Conservation (phyloP, 1,140 invertebrate genomes). For the Drosophila lowei region DNA sequence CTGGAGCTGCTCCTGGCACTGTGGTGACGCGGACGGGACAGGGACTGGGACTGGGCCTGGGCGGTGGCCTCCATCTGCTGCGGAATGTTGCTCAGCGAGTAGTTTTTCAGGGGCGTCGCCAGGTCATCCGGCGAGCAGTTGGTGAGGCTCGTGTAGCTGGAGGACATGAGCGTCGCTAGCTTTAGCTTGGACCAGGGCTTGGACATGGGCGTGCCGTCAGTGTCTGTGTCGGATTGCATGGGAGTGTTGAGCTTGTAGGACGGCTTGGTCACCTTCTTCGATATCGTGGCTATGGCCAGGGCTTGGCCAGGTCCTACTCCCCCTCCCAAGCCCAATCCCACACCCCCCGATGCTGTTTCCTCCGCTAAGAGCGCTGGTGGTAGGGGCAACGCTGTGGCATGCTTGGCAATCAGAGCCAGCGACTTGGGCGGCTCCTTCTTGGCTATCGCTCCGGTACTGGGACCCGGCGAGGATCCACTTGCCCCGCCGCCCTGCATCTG, state of each 20-base stretch:
- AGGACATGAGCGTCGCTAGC: conserved; percentile 77
- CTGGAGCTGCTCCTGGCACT: conserved; percentile 57
- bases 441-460: conserved; percentile 57
- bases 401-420: conserved; percentile 57
- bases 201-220: conserved; percentile 70
- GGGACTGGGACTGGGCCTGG: too few species aligned
- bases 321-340: neutral
- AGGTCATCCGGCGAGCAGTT: conserved; percentile 71
- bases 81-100: conserved; percentile 72
- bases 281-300: conserved; percentile 34
- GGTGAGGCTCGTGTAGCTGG: conserved; percentile 77
- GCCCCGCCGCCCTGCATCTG: conserved; percentile 56
- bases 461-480: conserved; percentile 4
- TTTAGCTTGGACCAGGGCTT: conserved; percentile 82
- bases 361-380: conserved; percentile 1
- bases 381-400: conserved; percentile 2
- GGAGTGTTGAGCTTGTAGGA: conserved; percentile 47
- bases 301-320: neutral
- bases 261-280: conserved; percentile 56
- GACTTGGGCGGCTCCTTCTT: conserved; percentile 75
- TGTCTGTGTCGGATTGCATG: conserved; percentile 69
- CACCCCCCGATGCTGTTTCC: neutral
- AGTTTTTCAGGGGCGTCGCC: conserved; percentile 68
- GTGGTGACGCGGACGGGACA: conserved; percentile 37
- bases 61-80: conserved; percentile 57